Conservation (phyloP, 2,888 invertebrate genomes). For the Cinara cedri region DNA sequence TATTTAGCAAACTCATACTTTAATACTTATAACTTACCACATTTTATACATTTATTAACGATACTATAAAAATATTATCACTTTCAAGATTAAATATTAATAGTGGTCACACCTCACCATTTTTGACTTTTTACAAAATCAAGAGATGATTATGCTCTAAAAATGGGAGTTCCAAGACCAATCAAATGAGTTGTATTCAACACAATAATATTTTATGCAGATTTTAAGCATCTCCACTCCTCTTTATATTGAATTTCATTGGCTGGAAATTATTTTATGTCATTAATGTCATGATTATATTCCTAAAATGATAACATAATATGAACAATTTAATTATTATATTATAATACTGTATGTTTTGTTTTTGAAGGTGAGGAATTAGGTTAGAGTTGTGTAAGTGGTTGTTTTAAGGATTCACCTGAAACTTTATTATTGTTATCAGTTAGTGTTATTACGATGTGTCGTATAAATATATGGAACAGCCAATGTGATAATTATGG, state of each 20-base stretch:
- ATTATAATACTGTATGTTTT: conserved; percentile 7
- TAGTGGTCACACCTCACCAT: conserved; percentile 8
- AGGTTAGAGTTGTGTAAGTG: conserved; percentile 12
- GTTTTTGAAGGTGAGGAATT: conserved; percentile 11
- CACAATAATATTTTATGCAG: conserved; percentile 34
- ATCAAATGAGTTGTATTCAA: conserved; percentile 14
- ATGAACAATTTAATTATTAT: conserved; percentile 46
- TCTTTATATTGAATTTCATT: conserved; percentile 48
- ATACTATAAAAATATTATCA: conserved; percentile 27
- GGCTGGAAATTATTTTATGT: conserved; percentile 52
- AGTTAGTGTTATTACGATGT: conserved; percentile 14
- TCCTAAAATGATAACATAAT: conserved; percentile 51
- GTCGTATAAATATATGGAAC: background rate
- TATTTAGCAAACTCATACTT: conserved; percentile 26
- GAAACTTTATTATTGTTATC: conserved; percentile 36
- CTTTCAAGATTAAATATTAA: conserved; percentile 20
- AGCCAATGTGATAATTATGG: background rate
- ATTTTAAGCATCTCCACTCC: conserved; percentile 32
- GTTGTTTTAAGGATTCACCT: conserved; percentile 34
- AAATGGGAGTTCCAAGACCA: conserved; percentile 6
- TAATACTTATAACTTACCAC: conserved; percentile 48
- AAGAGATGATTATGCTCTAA: conserved; percentile 24
- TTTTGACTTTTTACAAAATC: conserved; percentile 9
- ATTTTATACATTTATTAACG: conserved; percentile 30
- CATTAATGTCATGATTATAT: conserved; percentile 28